Evolutionary conservation across 2,113 vertebrate species (phyloP).

Genomic region (Tragelaphus imberbis): DNA sequence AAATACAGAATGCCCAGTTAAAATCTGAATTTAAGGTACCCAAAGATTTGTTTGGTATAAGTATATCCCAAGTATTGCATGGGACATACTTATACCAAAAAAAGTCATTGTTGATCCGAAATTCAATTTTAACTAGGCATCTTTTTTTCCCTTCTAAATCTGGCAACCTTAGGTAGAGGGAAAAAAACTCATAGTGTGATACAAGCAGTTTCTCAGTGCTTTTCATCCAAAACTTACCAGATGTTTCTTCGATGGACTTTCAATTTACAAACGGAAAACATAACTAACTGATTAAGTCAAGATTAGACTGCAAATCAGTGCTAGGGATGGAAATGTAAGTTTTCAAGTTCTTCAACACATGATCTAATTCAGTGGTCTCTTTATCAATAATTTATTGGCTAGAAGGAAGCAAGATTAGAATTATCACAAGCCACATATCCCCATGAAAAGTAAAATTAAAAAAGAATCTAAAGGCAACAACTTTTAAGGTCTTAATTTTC

Average conservation of each 20-base stretch:
- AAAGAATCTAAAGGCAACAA: neutral
- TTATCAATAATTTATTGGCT: conserved; percentile 47
- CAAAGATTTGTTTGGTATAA: neutral
- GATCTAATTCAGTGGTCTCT: conserved; percentile 37
- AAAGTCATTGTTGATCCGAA: conserved; percentile 26
- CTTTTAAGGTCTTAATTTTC: conserved; percentile 34
- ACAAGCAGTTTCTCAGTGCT: conserved; percentile 20
- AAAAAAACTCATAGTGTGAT: neutral
- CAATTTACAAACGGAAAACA: conserved; percentile 40
- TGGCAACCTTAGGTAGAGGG: neutral
- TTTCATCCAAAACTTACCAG: conserved; percentile 53
- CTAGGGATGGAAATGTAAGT: neutral
- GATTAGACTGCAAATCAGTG: conserved; percentile 7
- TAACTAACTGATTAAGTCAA: conserved; percentile 48
- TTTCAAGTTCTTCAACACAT: conserved; percentile 37
- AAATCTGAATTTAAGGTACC: conserved; percentile 50
- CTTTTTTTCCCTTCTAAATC: neutral
- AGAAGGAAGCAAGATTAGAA: conserved; percentile 23
- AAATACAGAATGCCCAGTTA: conserved; percentile 28
- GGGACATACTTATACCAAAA: conserved; percentile 3
- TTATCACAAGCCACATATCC: conserved; percentile 28
- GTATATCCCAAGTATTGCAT: neutral
- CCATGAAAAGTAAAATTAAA: conserved; percentile 25
- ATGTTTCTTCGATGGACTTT: conserved; percentile 59
- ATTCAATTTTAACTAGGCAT: conserved; percentile 28